A percentile compares a stretch with the other conserved stretches of the same genome.
Evolutionary conservation across 2,888 invertebrate genomes (phyloP).

Genomic region (Campoplex capitator): DNA sequence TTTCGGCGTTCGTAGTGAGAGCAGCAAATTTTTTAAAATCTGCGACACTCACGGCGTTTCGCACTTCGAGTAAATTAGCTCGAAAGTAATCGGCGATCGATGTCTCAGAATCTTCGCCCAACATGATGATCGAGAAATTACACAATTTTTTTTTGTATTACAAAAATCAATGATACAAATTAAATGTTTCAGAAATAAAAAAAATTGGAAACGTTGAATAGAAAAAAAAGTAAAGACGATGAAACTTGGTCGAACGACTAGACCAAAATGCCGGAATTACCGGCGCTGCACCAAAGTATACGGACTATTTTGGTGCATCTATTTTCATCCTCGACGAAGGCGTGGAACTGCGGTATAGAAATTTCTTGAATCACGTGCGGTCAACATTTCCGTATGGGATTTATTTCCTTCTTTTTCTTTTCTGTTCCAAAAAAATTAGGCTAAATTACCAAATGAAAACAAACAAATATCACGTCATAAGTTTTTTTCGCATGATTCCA

Average conservation of each 20-base stretch:
- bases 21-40: constrained; percentile 88
- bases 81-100: constrained; percentile 79
- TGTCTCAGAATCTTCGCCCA: constrained; percentile 70
- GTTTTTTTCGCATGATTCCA: not conserved
- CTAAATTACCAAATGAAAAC: not conserved
- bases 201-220: not conserved
- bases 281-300: constrained; percentile 49
- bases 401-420: constrained; percentile 24
- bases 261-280: constrained; percentile 53
- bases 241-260: constrained; percentile 47
- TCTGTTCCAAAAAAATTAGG: not conserved
- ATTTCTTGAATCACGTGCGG: constrained; percentile 37
- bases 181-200: not conserved
- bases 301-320: constrained; percentile 69
- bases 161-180: not conserved
- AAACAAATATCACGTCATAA: not conserved
- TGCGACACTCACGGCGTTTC: constrained; percentile 86
- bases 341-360: constrained; percentile 41
- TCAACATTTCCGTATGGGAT: constrained; percentile 8
- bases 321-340: constrained; percentile 63
- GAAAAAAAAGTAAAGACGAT: constrained; percentile 23
- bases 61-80: constrained; percentile 82
- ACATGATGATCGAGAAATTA: constrained; percentile 27
- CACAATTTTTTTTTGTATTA: not conserved
- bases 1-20: constrained; percentile 88